These are phyloP conservation scores for Fragum sueziense DNA, from an alignment of 2,888 invertebrate genomes.

Conservation along the genomic window DNA sequence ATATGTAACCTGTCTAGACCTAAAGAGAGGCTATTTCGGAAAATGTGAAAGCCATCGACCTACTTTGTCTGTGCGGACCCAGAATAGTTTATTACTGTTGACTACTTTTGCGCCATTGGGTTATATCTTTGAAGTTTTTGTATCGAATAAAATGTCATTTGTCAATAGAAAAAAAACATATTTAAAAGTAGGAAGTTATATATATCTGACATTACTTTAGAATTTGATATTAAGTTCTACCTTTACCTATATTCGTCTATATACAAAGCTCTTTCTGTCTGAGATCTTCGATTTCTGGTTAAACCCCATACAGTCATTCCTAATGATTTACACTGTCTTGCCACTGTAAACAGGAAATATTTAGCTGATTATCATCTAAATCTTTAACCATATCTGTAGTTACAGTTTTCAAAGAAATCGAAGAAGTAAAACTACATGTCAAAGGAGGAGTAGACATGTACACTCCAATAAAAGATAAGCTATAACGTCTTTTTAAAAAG, in stretches of 20 bases:
- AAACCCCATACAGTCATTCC: constrained; percentile 83
- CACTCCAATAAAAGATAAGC: not conserved
- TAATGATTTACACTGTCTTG: constrained; percentile 82
- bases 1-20: no score
- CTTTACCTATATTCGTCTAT: constrained; percentile 58
- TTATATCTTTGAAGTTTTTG: not conserved
- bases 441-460: not conserved
- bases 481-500: not conserved
- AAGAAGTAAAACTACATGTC: not conserved
- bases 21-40: not conserved
- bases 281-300: constrained; percentile 61
- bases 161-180: not conserved
- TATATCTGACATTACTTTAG: not conserved
- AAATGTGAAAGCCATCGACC: not conserved
- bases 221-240: no score
- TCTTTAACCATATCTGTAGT: not conserved
- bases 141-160: not conserved
- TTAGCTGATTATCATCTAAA: not conserved
- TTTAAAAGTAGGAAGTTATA: not conserved
- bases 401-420: not conserved
- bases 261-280: constrained; percentile 39
- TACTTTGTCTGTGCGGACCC: not conserved
- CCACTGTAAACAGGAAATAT: constrained; percentile 80
- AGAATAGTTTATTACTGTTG: not conserved
- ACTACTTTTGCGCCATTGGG: not conserved